Conservation (phyloP, 2,888 invertebrate genomes). For the Xanthorhoe designata region DNA sequence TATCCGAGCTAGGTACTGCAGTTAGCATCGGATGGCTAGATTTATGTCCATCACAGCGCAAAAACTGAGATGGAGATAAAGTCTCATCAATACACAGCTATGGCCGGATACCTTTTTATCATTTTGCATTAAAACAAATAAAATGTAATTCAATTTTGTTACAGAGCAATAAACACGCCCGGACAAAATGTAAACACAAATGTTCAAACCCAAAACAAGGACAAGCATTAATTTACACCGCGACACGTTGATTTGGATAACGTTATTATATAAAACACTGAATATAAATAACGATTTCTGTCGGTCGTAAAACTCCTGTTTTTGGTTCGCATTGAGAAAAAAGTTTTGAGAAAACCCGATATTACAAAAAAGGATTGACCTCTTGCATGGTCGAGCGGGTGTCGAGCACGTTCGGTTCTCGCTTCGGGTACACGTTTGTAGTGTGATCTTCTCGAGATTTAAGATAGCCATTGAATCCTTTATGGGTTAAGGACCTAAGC, state of each 20-base stretch:
- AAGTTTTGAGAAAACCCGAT: conserved; percentile 35
- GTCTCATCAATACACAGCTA: neutral
- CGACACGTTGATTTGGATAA: conserved; percentile 69
- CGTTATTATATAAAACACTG: conserved; percentile 73
- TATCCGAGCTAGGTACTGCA: conserved; percentile 56
- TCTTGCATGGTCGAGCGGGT: conserved; percentile 12
- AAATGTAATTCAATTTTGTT: conserved; percentile 30
- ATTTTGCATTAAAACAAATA: conserved; percentile 17
- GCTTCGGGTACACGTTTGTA: conserved; percentile 17
- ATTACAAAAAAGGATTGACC: conserved; percentile 18
- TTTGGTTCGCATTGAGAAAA: conserved; percentile 54
- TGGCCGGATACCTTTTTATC: conserved; percentile 25
- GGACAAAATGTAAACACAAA: conserved; percentile 46
- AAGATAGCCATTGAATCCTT: conserved; percentile 28
- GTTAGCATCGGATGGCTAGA: conserved; percentile 47
- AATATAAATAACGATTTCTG: conserved; percentile 72
- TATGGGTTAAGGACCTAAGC: conserved; percentile 28
- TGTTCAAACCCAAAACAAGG: conserved; percentile 58
- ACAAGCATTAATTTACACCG: conserved; percentile 70
- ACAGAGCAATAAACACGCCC: conserved; percentile 32
- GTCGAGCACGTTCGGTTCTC: conserved; percentile 27
- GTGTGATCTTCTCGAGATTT: conserved; percentile 30
- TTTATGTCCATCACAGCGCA: conserved; percentile 48
- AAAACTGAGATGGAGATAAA: conserved; percentile 28
- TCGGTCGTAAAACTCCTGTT: conserved; percentile 70